Evolutionary conservation across 2,797 vertebrate species (phyloP).

Genomic region (Anisognathus igniventris): DNA sequence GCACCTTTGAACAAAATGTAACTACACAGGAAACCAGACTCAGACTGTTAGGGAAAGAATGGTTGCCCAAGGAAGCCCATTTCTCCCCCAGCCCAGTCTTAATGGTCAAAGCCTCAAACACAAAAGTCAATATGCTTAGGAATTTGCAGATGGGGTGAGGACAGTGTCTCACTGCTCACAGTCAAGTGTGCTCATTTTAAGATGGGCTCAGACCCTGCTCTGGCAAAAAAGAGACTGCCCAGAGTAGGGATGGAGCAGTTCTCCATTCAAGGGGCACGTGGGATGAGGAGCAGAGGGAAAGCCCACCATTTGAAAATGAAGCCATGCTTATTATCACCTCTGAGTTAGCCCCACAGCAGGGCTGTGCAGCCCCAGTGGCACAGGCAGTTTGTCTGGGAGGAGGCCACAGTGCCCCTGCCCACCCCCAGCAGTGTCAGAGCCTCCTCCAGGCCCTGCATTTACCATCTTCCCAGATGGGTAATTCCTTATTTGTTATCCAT

Average conservation of each 20-base stretch:
- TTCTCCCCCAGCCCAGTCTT: background rate
- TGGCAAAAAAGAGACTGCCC: background rate
- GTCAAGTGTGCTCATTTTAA: background rate
- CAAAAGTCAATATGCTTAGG: background rate
- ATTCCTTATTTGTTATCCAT: background rate
- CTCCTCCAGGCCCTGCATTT: background rate
- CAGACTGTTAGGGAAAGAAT: background rate
- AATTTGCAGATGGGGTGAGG: background rate
- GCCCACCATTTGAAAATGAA: background rate
- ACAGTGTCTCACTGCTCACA: background rate
- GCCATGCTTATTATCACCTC: background rate
- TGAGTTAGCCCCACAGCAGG: background rate
- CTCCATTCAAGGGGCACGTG: rapidly evolving
- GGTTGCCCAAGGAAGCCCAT: background rate
- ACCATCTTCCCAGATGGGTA: rapidly evolving
- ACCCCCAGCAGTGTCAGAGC: background rate
- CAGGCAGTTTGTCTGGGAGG: no score
- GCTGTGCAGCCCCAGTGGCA: background rate
- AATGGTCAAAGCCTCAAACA: background rate
- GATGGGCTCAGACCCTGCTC: background rate
- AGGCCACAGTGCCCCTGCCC: background rate
- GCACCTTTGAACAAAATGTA: background rate
- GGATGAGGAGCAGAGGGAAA: background rate
- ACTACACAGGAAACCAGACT: background rate
- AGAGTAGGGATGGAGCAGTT: background rate